Conservation (phyloP, 2,888 invertebrate genomes). For the Ophion costatus region DNA sequence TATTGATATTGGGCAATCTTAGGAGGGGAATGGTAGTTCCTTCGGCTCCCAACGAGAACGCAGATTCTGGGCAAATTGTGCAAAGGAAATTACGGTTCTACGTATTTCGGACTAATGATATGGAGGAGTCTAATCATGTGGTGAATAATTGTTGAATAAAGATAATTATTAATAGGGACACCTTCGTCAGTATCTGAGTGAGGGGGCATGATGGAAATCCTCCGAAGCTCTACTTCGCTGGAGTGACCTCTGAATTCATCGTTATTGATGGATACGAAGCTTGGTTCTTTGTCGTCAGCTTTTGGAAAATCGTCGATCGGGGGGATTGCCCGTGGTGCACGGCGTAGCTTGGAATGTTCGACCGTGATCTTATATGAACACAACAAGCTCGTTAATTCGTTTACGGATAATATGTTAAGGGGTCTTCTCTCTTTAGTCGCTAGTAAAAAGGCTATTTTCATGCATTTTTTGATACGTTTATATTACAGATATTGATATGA, state of each 20-base stretch:
- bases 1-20: background rate
- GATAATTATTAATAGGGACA: background rate
- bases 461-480: too few species aligned
- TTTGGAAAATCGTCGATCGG: background rate
- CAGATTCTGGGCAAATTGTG: conserved; percentile 10
- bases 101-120: background rate
- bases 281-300: conserved; percentile 7
- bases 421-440: too few species aligned
- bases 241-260: background rate
- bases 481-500: too few species aligned
- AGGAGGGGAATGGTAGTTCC: conserved; percentile 2
- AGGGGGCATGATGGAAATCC: conserved; percentile 51
- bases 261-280: conserved; percentile 19
- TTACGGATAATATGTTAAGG: too few species aligned
- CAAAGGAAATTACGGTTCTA: background rate
- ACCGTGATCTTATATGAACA: conserved; percentile 19
- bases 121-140: background rate
- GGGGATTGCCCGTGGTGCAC: background rate
- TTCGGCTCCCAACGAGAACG: conserved; percentile 14
- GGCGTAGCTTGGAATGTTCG: background rate
- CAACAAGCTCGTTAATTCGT: background rate
- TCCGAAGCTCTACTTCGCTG: conserved; percentile 19
- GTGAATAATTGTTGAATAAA: background rate
- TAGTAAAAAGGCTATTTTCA: too few species aligned
- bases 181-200: conserved; percentile 33